Conservation (phyloP, 1,140 invertebrate genomes). For the Caenorhabditis briggsae region DNA sequence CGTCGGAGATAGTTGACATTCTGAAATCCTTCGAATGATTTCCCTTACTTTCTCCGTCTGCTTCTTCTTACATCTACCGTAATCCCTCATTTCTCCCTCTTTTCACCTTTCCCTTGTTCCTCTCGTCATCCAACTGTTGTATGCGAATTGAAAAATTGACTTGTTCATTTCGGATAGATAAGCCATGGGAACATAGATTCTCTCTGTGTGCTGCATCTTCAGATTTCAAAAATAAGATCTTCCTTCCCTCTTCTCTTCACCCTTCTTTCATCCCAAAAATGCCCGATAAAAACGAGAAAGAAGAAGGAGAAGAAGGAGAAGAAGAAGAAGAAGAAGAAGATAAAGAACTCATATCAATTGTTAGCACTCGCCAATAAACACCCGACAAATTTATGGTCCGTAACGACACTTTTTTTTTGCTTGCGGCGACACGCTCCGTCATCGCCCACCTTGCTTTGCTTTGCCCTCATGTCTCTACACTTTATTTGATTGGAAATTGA, state of each 20-base stretch:
- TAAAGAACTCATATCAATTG: conserved; percentile 47
- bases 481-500: conserved; percentile 55
- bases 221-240: conserved; percentile 39
- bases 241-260: not conserved
- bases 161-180: conserved; percentile 35
- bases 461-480: conserved; percentile 13
- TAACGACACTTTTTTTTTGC: conserved; percentile 50
- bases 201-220: not conserved
- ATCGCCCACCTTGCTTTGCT: not conserved
- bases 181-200: conserved; percentile 30
- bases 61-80: conserved; percentile 4
- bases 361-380: conserved; percentile 48
- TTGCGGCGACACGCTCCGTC: conserved; percentile 11
- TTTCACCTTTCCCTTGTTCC: not conserved
- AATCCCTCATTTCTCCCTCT: not conserved
- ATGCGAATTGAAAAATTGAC: conserved; percentile 38
- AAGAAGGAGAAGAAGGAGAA: not conserved
- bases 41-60: not conserved
- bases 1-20: conserved; percentile 24
- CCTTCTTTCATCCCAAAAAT: not conserved
- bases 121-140: conserved; percentile 49
- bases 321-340: not conserved
- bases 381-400: conserved; percentile 55
- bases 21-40: conserved; percentile 1
- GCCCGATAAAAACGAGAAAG: too few relatives aligned